Evolutionary conservation across 2,113 vertebrate species (phyloP), one percentile per base, ranked within the genome.

Genomic region (Neodontobutis hainanensis): DNA sequence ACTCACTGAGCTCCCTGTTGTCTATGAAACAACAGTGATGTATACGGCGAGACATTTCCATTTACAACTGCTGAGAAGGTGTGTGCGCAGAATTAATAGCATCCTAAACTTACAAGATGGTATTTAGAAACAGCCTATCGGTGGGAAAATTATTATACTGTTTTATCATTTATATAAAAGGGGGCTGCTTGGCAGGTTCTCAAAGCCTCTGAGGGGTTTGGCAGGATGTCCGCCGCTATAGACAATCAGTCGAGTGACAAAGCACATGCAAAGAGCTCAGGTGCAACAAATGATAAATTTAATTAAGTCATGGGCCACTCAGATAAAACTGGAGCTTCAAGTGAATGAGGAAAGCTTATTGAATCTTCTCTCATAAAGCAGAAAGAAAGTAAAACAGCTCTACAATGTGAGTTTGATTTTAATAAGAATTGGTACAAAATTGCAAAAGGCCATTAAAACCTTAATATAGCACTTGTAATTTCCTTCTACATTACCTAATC

Each of bases 231-330:
- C 52, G 47, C 32, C 48, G 47, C 50, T 68, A 44, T 70, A 52
- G 65, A 49, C 49, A 64, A 38, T 70, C 8, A 19, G 43, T 73
- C 49, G 34, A 67, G 12, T 40, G 15, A 47, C 11, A 11, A 38
- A 61, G 62, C 57, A n/a, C 6, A 63, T 27, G 46, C 16, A 14
- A 50, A 12, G 4, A 62, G 58, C 66, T 16, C 60, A 75, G 65
- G 44, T 40, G 65, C n/a, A 46, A 44, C 57, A 48, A 53, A 61
- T 65, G 64, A 47, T 51, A 69, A 53, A 52, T 8, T 43, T 27
- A 44, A 79, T 82, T 19, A 75, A 49, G 59, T 44, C 8, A 32
- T 47, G 46, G 35, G n/a, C 51, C 10, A 45, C 8, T 56, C 15
- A 16, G 60, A 60, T 27, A 58, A 66, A 51, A 36, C 8, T 11